Percentiles rank a stretch among this genome's conserved stretches.
phyloP scores from a whole-genome alignment of 2,113 vertebrate species.

The Corythornis madagascariensis region DNA sequence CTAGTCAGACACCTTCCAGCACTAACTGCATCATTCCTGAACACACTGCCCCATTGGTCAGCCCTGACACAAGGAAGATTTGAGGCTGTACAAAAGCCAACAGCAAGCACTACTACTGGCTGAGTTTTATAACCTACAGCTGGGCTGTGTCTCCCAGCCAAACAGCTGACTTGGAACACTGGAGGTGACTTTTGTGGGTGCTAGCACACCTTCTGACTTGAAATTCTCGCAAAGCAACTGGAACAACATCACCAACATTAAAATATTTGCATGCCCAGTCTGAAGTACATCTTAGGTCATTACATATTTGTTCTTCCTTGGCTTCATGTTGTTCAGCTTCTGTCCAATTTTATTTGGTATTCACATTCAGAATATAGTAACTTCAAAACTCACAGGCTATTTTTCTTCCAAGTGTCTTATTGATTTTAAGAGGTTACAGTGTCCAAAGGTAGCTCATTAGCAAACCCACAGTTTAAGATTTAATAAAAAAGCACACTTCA shows the following conservation, averaged over 20 bases:
- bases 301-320: neutral
- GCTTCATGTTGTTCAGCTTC: neutral
- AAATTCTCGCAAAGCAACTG: neutral
- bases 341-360: neutral
- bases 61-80: neutral
- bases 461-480: neutral
- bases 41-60: neutral
- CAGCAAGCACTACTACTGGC: neutral
- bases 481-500: neutral
- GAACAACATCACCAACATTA: neutral
- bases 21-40: neutral
- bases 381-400: neutral
- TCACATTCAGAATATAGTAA: neutral
- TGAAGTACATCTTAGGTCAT: neutral
- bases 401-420: neutral
- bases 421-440: neutral
- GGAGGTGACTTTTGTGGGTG: neutral
- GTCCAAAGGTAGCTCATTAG: neutral
- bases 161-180: neutral
- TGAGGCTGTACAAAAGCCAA: neutral
- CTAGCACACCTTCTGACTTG: neutral
- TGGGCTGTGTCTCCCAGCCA: neutral
- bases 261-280: neutral
- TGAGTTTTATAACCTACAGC: neutral
- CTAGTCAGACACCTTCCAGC: neutral